phyloP scores from a whole-genome alignment of 1,140 invertebrate species.

The Rhizoglyphus robini region DNA sequence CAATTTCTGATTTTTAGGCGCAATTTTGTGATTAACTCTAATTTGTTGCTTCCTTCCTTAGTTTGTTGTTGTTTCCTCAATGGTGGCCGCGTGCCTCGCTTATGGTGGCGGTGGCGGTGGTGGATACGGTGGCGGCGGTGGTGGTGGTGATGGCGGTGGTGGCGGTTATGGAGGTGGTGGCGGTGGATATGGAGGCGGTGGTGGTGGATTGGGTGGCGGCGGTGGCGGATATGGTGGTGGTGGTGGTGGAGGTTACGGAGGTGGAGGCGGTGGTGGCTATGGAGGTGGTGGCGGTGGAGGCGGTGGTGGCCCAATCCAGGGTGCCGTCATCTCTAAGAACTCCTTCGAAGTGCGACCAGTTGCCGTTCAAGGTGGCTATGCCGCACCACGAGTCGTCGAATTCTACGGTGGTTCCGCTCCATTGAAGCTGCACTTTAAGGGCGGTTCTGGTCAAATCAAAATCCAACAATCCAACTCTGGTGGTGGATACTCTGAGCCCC shows the following conservation, averaged over 20 bases:
- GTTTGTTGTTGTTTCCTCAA: too few species aligned
- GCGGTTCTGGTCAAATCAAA: background rate
- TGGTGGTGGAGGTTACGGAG: background rate
- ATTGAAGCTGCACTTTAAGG: conserved; percentile 19
- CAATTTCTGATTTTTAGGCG: too few species aligned
- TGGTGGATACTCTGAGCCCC: background rate
- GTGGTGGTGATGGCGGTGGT: conserved; percentile 5
- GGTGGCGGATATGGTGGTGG: background rate
- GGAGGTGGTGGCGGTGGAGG: conserved; percentile 10
- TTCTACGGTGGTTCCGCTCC: conserved; percentile 1
- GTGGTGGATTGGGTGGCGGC: background rate
- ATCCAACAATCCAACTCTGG: background rate
- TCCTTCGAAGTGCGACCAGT: conserved; percentile 14
- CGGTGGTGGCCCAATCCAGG: conserved; percentile 7
- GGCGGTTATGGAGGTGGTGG: background rate
- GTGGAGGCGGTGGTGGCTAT: background rate
- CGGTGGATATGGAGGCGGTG: background rate
- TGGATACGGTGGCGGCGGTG: conserved; percentile 4
- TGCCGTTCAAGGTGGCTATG: background rate
- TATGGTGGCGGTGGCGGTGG: too few species aligned
- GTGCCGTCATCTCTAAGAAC: conserved; percentile 5
- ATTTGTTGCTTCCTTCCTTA: too few species aligned
- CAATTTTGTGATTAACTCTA: too few species aligned
- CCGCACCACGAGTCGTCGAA: conserved; percentile 10
- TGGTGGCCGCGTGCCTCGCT: too few species aligned